Conservation (phyloP, 2,888 invertebrate genomes). For the Scaptomyza polygonia region DNA sequence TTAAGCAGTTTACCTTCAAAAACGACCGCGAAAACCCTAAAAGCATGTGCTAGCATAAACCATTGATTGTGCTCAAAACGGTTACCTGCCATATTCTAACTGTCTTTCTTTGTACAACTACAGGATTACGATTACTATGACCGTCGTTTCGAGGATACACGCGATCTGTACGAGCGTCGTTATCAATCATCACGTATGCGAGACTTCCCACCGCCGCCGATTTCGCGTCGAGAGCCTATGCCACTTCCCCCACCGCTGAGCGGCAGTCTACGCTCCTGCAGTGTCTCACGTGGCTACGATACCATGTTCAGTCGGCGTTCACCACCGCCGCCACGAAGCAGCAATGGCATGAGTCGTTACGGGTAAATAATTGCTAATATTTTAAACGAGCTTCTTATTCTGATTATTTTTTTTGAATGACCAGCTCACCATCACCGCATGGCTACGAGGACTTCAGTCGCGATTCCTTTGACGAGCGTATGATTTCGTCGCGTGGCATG, state of each 20-base stretch:
- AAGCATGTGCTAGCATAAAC: conserved; percentile 7
- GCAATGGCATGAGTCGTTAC: conserved; percentile 84
- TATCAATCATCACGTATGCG: conserved; percentile 86
- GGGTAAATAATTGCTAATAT: conserved; percentile 64
- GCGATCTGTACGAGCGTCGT: conserved; percentile 92
- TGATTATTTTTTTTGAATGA: not conserved
- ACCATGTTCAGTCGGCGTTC: conserved; percentile 93
- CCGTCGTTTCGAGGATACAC: conserved; percentile 90
- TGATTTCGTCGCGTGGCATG: conserved; percentile 85
- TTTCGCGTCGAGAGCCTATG: conserved; percentile 90
- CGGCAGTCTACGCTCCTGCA: conserved; percentile 85
- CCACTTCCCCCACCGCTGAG: conserved; percentile 90
- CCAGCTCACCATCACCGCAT: conserved; percentile 81
- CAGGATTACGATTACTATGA: conserved; percentile 90
- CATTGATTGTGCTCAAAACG: not conserved
- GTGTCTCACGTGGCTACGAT: conserved; percentile 88
- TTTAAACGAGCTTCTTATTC: not conserved
- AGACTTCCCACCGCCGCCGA: conserved; percentile 89
- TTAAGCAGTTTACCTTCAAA: conserved; percentile 41
- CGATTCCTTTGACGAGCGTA: conserved; percentile 94
- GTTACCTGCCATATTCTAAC: conserved; percentile 1
- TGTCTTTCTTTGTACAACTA: conserved; percentile 11
- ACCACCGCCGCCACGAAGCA: conserved; percentile 86
- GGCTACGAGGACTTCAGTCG: conserved; percentile 95
- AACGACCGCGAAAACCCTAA: conserved; percentile 35